Evolutionary conservation across 2,797 vertebrate species (phyloP).

Genomic region (Falco peregrinus): DNA sequence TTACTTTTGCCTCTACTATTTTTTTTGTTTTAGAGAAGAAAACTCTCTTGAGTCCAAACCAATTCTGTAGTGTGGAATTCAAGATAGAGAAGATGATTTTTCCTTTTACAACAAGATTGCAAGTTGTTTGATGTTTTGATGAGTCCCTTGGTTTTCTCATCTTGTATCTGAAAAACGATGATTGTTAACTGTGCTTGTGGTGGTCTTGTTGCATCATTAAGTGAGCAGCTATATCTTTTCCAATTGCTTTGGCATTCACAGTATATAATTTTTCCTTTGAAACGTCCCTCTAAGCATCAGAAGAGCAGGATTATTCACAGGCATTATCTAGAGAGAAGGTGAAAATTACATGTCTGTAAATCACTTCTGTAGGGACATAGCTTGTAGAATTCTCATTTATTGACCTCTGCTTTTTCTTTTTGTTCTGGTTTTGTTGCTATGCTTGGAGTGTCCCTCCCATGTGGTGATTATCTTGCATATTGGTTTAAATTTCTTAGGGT

Average conservation of each 20-base stretch:
- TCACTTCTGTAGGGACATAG: not conserved
- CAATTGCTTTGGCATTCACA: not conserved
- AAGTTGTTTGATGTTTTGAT: slow-evolving; percentile 7
- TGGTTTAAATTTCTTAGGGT: not conserved
- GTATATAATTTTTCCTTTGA: slow-evolving; percentile 19
- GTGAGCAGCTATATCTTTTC: not conserved
- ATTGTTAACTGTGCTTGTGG: not conserved
- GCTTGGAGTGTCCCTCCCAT: not conserved
- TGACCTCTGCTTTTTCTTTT: not conserved
- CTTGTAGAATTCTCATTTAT: not conserved
- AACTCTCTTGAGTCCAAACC: not conserved
- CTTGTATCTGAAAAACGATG: not conserved
- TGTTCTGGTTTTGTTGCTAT: not conserved
- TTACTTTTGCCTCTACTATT: not conserved
- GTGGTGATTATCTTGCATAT: not conserved
- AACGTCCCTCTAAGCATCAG: not conserved
- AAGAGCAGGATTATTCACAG: slow-evolving; percentile 4
- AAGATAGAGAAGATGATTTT: not conserved
- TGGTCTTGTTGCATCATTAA: not conserved
- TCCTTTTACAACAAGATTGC: not conserved
- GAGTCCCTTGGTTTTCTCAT: not conserved
- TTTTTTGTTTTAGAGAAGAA: not conserved
- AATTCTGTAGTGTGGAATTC: not conserved
- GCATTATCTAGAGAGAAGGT: not conserved
- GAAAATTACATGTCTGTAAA: not conserved